Base-by-base conservation (phyloP, 2,888 invertebrate genomes). In the Clistopyga incitator region DNA sequence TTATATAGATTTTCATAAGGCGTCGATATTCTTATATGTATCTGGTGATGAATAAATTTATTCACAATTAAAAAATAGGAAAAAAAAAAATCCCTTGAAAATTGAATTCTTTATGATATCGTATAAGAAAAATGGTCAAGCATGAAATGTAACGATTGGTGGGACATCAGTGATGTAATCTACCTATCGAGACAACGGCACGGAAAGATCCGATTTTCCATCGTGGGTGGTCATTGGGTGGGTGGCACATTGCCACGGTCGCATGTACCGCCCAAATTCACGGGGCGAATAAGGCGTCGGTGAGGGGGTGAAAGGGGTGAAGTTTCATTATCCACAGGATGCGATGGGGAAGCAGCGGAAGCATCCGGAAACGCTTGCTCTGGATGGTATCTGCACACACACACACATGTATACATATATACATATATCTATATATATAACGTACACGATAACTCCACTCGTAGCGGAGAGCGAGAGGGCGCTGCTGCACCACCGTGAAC, bases 271-370 rank as follows among this genome's bases (percentile, higher is more conserved):
- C 59, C 42, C 13, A 71, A 71, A 78, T 78, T 71, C 71, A 61
- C 20, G 42, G 71, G 10, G 54, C 42, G 20, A 64, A 67, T 45
- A n/a, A 25, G 61, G 74, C 15, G 25, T 6, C 61, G 74, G 23
- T 61, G 64, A 42, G 38, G 18, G 13, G n/a, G n/a, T n/a, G 47
- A 6, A 20, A 45, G 56, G 70, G 59, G 72, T 45, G 45, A 59
- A 56, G 84, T 84, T 85, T 85, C 83, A 85, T 85, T 84, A 85
- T 84, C 85, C 80, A 68, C 70, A 81, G 81, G 81, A 70, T 64
- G 80, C 34, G n/a, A 15, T 45, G 45, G 50, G 64, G 61, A 77
- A 59, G 59, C 77, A 61, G 59, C 50, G 6, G 68, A 70, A 70
- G 77, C 77, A 70, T 70, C 68, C 68, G 59, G 50, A 6, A 68